A percentile compares a stretch with the other conserved stretches of the same genome.
These are phyloP conservation scores for Agriotes lineatus DNA, from an alignment of 2,888 invertebrate genomes.

Conservation along the genomic window DNA sequence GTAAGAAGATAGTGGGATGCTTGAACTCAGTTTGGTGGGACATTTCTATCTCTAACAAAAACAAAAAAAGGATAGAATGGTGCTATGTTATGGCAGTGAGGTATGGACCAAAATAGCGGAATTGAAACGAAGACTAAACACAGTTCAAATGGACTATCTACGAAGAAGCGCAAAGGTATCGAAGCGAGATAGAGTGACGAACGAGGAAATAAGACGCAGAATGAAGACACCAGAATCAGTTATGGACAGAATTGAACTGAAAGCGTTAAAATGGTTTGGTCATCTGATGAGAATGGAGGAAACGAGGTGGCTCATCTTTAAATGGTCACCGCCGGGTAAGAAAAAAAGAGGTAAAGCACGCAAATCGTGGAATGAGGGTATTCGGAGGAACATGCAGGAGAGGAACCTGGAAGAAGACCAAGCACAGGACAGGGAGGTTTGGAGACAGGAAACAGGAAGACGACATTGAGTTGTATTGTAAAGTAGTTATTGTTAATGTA, in stretches of 20 bases:
- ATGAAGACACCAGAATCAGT: too few relatives aligned
- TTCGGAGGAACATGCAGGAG: neutral
- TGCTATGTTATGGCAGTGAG: neutral
- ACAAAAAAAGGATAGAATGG: neutral
- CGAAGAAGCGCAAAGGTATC: neutral
- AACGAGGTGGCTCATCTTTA: neutral
- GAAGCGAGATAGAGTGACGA: neutral
- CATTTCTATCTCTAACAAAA: neutral
- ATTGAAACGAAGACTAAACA: neutral
- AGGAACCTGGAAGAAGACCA: neutral
- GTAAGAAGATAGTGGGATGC: neutral
- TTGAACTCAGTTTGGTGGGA: neutral
- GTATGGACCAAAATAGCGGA: neutral
- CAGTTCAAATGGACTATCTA: too few relatives aligned
- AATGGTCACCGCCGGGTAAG: neutral
- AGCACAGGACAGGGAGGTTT: neutral
- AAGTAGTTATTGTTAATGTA: too few relatives aligned
- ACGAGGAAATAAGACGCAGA: neutral
- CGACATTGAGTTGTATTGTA: too few relatives aligned
- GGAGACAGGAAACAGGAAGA: too few relatives aligned
- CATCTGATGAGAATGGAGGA: neutral
- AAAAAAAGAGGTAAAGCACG: neutral
- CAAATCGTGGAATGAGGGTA: neutral
- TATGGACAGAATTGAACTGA: neutral
- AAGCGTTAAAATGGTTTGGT: constrained; percentile 1